phyloP scores from a whole-genome alignment of 2,113 vertebrate genomes.

The crab-eating macaque (Macaca fascicularis) region DNA sequence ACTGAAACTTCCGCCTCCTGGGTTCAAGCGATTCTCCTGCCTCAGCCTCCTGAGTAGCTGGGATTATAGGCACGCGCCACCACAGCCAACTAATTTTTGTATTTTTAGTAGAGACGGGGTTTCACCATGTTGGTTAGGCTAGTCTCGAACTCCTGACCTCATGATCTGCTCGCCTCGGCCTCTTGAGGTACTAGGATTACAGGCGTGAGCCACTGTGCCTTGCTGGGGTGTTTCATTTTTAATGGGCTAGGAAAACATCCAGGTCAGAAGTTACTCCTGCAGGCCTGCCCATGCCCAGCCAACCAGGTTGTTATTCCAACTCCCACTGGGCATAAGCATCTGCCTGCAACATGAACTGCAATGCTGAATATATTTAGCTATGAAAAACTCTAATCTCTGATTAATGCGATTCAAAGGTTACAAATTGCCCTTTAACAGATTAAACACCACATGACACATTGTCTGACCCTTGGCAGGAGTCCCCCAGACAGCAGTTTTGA shows the following conservation, averaged over 20 bases:
- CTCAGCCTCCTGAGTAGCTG: too few species aligned
- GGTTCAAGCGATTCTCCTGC: too few species aligned
- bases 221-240: too few species aligned
- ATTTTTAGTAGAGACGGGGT: too few species aligned
- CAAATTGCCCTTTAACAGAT: neutral
- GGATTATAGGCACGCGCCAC: too few species aligned
- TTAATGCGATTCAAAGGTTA: neutral
- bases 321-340: neutral
- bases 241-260: neutral
- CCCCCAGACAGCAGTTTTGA: neutral
- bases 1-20: too few species aligned
- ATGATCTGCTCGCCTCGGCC: too few species aligned
- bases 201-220: too few species aligned
- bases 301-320: neutral
- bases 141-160: too few species aligned
- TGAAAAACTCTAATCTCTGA: neutral
- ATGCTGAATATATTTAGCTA: neutral
- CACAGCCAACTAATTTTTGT: too few species aligned
- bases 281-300: neutral
- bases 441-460: neutral
- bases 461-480: neutral
- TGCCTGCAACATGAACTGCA: neutral
- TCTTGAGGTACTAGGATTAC: neutral
- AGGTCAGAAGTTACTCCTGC: neutral
- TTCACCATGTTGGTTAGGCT: too few species aligned